Conservation (phyloP, 2,797 vertebrate species). For the Coregonus ussuriensis region DNA sequence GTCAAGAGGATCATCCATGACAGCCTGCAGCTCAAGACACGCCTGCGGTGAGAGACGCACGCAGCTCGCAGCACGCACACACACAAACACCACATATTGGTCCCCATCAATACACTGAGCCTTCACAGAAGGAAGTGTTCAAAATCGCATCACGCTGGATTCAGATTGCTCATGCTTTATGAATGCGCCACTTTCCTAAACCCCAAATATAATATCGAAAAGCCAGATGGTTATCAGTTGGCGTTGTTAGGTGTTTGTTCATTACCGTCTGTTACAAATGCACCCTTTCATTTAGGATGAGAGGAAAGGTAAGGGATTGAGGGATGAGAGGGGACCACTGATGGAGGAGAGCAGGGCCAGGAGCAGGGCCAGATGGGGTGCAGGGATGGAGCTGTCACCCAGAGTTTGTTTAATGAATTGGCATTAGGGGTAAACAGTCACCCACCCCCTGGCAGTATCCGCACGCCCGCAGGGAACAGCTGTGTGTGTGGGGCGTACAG, state of each 20-base stretch:
- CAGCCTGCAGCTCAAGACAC: slow-evolving; percentile 93
- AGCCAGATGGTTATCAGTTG: no score
- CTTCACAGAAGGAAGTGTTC: no score
- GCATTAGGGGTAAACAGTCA: slow-evolving; percentile 58
- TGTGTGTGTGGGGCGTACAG: slow-evolving; percentile 70
- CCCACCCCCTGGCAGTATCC: slow-evolving; percentile 46
- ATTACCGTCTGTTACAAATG: no score
- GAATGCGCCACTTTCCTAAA: no score
- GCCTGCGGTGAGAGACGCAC: slow-evolving; percentile 79
- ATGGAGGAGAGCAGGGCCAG: slow-evolving; percentile 31
- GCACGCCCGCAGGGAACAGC: slow-evolving; percentile 76
- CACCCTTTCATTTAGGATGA: background rate
- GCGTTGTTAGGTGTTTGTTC: no score
- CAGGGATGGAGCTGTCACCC: slow-evolving; percentile 62
- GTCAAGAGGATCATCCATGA: slow-evolving; percentile 99
- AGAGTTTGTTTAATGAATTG: slow-evolving; percentile 72
- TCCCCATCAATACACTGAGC: background rate
- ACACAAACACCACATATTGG: background rate
- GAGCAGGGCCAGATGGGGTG: slow-evolving; percentile 36
- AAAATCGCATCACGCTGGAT: no score
- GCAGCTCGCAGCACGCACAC: background rate
- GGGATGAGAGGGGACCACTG: slow-evolving; percentile 21
- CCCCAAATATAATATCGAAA: no score
- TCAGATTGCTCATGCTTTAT: no score
- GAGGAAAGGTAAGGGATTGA: slow-evolving; percentile 17